phyloP scores from a whole-genome alignment of 2,888 invertebrate species.

The Conistra vaccinii region DNA sequence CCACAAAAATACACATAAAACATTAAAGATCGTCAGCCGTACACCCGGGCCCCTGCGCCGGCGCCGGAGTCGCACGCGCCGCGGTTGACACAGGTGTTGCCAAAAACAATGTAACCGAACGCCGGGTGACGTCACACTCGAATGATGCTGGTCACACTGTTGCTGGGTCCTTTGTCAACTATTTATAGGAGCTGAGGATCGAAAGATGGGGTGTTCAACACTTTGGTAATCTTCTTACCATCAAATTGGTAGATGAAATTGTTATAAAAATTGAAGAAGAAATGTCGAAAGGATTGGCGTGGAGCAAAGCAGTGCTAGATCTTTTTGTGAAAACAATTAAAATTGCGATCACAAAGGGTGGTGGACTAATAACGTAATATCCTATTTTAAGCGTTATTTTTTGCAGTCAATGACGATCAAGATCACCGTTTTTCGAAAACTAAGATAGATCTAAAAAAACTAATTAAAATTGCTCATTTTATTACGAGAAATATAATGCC shows the following conservation, averaged over 20 bases:
- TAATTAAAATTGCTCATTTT: background rate
- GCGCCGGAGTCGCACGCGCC: conserved; percentile 66
- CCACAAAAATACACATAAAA: conserved; percentile 8
- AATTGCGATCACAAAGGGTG: background rate
- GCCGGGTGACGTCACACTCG: conserved; percentile 50
- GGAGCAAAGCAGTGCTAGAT: background rate
- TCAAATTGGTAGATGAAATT: background rate
- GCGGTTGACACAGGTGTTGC: conserved; percentile 65
- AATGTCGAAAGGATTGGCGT: background rate
- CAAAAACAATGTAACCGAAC: conserved; percentile 58
- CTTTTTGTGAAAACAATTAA: background rate
- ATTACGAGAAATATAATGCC: background rate
- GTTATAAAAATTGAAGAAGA: background rate
- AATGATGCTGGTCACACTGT: conserved; percentile 35
- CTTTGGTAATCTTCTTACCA: background rate
- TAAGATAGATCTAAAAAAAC: background rate
- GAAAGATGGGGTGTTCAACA: background rate
- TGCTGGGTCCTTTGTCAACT: conserved; percentile 42
- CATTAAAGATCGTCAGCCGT: background rate
- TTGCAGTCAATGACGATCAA: background rate
- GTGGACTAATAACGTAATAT: too few species aligned
- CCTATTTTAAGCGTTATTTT: background rate
- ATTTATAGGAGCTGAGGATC: conserved; percentile 29
- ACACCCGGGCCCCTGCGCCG: conserved; percentile 41
- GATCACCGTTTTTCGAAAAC: background rate